Base-by-base conservation (phyloP, 1,140 invertebrate species). In the Sminthurides bifidus region DNA sequence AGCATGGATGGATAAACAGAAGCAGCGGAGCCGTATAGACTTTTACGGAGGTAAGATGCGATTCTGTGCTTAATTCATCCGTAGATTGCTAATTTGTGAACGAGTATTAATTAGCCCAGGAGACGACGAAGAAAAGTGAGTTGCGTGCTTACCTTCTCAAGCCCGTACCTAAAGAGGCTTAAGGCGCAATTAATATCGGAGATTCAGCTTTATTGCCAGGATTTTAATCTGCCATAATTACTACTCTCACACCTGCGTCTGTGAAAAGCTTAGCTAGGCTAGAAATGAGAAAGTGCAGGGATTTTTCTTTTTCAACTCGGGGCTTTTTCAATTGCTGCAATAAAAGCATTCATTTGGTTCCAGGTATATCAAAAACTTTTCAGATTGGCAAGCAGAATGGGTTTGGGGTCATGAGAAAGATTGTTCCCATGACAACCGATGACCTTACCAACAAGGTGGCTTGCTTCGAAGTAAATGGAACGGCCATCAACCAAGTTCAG, bases 391-490 rank as follows among this genome's bases (percentile, higher is more conserved):
- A 75, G 2, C 63, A 75, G n/a, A 79, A 78, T 15, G 56, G 72
- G 2, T 86, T 75, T 72, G 91, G 91, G 3, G 76, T 77, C 0
- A 81, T 79, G 59, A 74, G 89, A 21, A 93, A 94, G 78, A 72
- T 96, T 37, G 87, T 85, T 1, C 90, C 87, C 2, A 75, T 92
- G 55, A 91, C 89, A 0, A 90, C 82, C 1, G 82, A 88, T 66
- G 68, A 68, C 14, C 74, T 78, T 35, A 52, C 73, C 2, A 93
- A 92, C 71, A 70, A 79, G 56, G 68, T 79, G 26, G 85, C 80
- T 12, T 96, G 92, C 68, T 81, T 96, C 29, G 80, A 86, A 74
- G 80, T 89, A 0, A 87, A 92, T 71, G 91, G 91, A 14, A 81
- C 79, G 3, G 63, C 68, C 0, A 77, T 82, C 1, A 66, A 71